phyloP scores from a whole-genome alignment of 2,797 vertebrate genomes.

The Phoeniculus purpureus region DNA sequence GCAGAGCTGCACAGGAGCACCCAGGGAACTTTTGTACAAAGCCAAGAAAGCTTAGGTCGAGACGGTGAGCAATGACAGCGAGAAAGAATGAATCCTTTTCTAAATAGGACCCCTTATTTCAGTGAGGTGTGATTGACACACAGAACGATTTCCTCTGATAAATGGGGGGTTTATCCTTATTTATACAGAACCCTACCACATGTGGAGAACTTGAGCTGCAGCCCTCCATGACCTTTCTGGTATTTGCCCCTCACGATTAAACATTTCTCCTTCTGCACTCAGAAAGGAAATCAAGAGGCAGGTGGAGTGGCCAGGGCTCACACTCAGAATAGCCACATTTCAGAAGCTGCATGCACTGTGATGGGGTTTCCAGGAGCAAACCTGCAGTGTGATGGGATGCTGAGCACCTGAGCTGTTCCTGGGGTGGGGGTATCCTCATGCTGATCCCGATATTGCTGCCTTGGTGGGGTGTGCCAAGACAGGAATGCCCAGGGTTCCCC shows the following conservation, averaged over 20 bases:
- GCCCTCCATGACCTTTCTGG: neutral
- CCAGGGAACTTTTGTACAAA: rapidly evolving
- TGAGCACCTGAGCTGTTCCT: neutral
- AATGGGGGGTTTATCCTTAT: neutral
- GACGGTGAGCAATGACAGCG: neutral
- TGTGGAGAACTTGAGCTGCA: neutral
- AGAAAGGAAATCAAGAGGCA: neutral
- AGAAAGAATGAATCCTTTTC: neutral
- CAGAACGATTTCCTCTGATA: neutral
- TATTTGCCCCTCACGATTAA: rapidly evolving
- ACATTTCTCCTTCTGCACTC: neutral
- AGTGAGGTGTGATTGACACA: neutral
- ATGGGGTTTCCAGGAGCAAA: too few species aligned
- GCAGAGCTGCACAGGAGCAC: neutral
- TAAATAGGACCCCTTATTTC: neutral
- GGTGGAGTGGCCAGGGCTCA: rapidly evolving
- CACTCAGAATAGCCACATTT: rapidly evolving
- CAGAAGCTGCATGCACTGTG: rapidly evolving
- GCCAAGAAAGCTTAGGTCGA: neutral
- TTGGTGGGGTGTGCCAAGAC: neutral
- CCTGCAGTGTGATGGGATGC: rapidly evolving
- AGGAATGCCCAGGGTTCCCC: neutral
- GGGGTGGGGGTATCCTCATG: neutral
- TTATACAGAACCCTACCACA: neutral
- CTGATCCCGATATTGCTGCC: neutral